Percentiles rank a stretch among this genome's conserved stretches.
Conservation (phyloP, 2,888 invertebrate species). For the Crocallis elinguaria region DNA sequence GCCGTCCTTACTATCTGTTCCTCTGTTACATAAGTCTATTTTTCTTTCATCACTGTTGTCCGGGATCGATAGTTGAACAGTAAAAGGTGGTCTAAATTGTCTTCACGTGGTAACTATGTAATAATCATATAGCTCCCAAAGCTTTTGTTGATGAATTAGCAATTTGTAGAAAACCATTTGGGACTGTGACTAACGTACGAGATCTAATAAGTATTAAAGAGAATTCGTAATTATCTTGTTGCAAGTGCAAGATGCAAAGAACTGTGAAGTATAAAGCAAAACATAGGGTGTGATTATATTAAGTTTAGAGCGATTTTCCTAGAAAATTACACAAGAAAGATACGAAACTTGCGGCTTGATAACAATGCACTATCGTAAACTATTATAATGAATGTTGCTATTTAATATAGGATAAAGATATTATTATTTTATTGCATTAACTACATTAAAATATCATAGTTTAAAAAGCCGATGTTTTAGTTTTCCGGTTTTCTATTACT, state of each 20-base stretch:
- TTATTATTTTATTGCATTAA: too few relatives aligned
- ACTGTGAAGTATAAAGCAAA: not conserved
- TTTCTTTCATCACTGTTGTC: slow-evolving; percentile 24
- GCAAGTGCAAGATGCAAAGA: slow-evolving; percentile 5
- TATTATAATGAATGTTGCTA: too few relatives aligned
- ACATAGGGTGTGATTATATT: not conserved
- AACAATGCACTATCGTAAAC: too few relatives aligned
- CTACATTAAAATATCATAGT: too few relatives aligned
- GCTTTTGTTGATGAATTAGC: slow-evolving; percentile 16
- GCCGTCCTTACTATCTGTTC: slow-evolving; percentile 15
- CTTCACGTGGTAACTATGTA: slow-evolving; percentile 36
- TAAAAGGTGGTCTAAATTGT: slow-evolving; percentile 41
- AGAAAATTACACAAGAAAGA: too few relatives aligned
- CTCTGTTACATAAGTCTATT: slow-evolving; percentile 26
- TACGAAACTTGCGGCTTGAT: too few relatives aligned
- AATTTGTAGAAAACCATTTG: not conserved
- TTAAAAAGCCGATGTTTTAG: too few relatives aligned
- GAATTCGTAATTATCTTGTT: slow-evolving; percentile 7
- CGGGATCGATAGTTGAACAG: slow-evolving; percentile 36
- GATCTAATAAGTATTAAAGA: slow-evolving; percentile 12
- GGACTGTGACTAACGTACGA: not conserved
- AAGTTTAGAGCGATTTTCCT: not conserved
- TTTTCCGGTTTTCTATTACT: too few relatives aligned
- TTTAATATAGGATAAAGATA: too few relatives aligned
- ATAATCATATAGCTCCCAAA: slow-evolving; percentile 21